Evolutionary conservation across 2,888 invertebrate species (phyloP).

Genomic region (Tenthredo scrophulariae): DNA sequence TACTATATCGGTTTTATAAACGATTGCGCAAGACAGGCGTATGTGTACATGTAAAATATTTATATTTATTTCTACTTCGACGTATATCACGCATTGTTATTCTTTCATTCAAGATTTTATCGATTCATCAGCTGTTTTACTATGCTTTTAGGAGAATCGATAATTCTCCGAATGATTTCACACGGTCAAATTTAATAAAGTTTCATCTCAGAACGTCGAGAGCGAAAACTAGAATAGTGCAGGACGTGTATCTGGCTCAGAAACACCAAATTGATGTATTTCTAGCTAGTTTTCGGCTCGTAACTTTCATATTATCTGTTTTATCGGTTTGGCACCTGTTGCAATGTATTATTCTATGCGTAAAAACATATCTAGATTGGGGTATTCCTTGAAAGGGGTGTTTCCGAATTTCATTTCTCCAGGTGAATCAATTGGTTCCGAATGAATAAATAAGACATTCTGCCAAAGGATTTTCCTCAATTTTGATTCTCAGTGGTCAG

Average conservation of each 20-base stretch:
- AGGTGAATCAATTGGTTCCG: too few species aligned
- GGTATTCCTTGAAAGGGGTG: too few species aligned
- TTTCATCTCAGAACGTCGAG: neutral
- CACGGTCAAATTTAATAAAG: neutral
- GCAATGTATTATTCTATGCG: neutral
- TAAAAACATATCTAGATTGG: neutral
- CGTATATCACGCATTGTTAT: neutral
- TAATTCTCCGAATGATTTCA: neutral
- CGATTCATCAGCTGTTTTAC: neutral
- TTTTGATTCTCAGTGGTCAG: too few species aligned
- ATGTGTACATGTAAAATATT: neutral
- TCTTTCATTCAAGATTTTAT: neutral
- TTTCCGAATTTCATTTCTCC: too few species aligned
- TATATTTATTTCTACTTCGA: neutral
- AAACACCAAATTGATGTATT: neutral
- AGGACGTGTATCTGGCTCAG: neutral
- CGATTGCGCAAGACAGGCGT: neutral
- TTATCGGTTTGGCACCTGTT: neutral
- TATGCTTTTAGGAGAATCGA: neutral
- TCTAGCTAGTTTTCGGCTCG: neutral
- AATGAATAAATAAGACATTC: too few species aligned
- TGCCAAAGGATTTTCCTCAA: too few species aligned
- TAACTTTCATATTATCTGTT: neutral
- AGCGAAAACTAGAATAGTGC: neutral
- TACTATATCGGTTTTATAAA: neutral